Conservation (phyloP, 2,888 invertebrate species). For the Spodoptera picta region DNA sequence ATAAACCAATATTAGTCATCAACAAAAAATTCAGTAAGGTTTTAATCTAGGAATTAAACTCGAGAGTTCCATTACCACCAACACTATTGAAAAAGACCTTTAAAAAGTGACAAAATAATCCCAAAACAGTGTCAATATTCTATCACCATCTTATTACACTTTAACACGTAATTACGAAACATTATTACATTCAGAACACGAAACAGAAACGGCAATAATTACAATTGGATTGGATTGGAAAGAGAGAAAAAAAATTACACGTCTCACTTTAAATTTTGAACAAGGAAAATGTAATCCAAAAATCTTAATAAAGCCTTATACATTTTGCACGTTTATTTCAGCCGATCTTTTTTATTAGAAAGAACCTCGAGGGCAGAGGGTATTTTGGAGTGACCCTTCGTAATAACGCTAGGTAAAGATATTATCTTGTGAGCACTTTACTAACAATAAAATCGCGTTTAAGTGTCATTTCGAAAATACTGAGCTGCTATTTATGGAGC, state of each 20-base stretch:
- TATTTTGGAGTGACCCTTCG: conserved; percentile 62
- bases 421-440: conserved; percentile 70
- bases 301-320: conserved; percentile 60
- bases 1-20: no score
- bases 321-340: conserved; percentile 54
- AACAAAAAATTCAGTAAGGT: no score
- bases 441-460: conserved; percentile 67
- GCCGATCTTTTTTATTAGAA: conserved; percentile 59
- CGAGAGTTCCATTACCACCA: no score
- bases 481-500: conserved; percentile 33
- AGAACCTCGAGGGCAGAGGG: conserved; percentile 60
- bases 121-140: no score
- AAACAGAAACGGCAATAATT: conserved; percentile 32
- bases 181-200: conserved; percentile 26
- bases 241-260: conserved; percentile 8
- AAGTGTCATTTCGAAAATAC: conserved; percentile 64
- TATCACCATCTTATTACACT: no score
- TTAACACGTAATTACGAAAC: conserved; percentile 17
- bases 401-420: conserved; percentile 69
- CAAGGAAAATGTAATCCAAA: conserved; percentile 45
- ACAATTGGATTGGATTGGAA: conserved; percentile 33
- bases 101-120: no score
- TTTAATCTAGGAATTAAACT: no score
- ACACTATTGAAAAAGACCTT: no score
- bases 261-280: conserved; percentile 29